These are phyloP conservation scores for Coranthus polyacanthus DNA, from an alignment of 2,797 vertebrate species.

Conservation along the genomic window DNA sequence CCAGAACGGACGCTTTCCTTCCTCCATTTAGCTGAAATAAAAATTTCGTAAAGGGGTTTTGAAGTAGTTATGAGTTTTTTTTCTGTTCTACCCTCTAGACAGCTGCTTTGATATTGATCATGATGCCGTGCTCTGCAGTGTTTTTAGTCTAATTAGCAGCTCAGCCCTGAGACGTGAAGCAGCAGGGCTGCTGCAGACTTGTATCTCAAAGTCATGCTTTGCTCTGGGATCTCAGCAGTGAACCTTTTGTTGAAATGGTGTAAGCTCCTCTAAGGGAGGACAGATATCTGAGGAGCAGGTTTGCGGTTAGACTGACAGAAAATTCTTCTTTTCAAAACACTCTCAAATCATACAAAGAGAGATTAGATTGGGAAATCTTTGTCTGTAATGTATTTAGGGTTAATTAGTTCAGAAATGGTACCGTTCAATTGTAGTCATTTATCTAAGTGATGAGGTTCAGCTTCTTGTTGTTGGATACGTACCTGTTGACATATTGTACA, in stretches of 20 bases:
- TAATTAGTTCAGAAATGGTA: slow-evolving; percentile 21
- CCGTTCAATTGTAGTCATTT: slow-evolving; percentile 45
- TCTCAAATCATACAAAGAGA: slow-evolving; percentile 21
- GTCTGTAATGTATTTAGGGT: neutral
- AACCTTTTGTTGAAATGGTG: slow-evolving; percentile 32
- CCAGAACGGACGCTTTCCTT: slow-evolving; percentile 71
- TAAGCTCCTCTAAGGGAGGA: slow-evolving; percentile 37
- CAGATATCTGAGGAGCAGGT: slow-evolving; percentile 19
- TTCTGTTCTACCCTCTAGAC: slow-evolving; percentile 70
- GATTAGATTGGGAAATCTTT: slow-evolving; percentile 13
- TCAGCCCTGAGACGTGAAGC: slow-evolving; percentile 75
- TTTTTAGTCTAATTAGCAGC: slow-evolving; percentile 83
- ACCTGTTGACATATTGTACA: slow-evolving; percentile 17
- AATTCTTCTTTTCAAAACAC: slow-evolving; percentile 11
- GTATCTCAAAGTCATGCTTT: slow-evolving; percentile 66
- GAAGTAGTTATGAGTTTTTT: slow-evolving; percentile 67
- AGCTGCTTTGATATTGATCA: slow-evolving; percentile 85
- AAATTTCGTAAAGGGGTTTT: slow-evolving; percentile 67
- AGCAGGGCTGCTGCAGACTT: slow-evolving; percentile 66
- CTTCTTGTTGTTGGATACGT: slow-evolving; percentile 10
- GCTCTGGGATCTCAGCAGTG: slow-evolving; percentile 54
- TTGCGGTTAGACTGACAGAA: slow-evolving; percentile 37
- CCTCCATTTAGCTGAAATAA: slow-evolving; percentile 76
- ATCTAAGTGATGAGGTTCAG: neutral
- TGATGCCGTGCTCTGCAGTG: slow-evolving; percentile 73